Conservation (phyloP, 2,113 vertebrate species). For the Pelobates fuscus region DNA sequence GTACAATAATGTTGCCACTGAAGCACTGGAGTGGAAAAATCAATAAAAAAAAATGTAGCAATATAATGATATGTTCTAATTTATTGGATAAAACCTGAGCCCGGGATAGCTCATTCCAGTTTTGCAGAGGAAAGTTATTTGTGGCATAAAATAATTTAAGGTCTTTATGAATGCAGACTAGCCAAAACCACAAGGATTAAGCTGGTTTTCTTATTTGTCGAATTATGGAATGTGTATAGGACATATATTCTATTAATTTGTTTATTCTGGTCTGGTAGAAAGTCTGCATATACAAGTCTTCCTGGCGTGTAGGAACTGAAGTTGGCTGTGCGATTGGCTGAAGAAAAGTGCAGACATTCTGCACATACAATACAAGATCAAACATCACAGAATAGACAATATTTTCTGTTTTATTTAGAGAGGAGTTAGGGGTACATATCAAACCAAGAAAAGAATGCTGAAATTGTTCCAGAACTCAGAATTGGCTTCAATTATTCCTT, state of each 20-base stretch:
- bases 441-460: neutral
- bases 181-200: slow-evolving; percentile 39
- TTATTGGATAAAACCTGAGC: neutral
- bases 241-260: slow-evolving; percentile 33
- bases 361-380: neutral
- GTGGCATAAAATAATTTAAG: slow-evolving; percentile 34
- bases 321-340: neutral
- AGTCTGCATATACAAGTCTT: slow-evolving; percentile 18
- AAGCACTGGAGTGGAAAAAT: too few relatives aligned
- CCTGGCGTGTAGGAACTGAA: neutral
- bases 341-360: neutral
- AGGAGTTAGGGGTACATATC: neutral
- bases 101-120: neutral
- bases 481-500: neutral
- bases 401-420: neutral
- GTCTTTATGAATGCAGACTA: slow-evolving; percentile 7
- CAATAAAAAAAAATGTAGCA: neutral
- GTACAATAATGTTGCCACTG: too few relatives aligned
- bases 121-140: slow-evolving; percentile 14
- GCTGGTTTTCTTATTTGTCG: slow-evolving; percentile 19
- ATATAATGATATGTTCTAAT: slow-evolving; percentile 14
- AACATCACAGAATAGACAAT: neutral
- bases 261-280: slow-evolving; percentile 17
- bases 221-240: slow-evolving; percentile 35
- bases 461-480: neutral